Percentiles rank a stretch among this genome's conserved stretches.
Evolutionary conservation across 1,140 invertebrate genomes (phyloP).

Genomic region (Brachionus sp.): DNA sequence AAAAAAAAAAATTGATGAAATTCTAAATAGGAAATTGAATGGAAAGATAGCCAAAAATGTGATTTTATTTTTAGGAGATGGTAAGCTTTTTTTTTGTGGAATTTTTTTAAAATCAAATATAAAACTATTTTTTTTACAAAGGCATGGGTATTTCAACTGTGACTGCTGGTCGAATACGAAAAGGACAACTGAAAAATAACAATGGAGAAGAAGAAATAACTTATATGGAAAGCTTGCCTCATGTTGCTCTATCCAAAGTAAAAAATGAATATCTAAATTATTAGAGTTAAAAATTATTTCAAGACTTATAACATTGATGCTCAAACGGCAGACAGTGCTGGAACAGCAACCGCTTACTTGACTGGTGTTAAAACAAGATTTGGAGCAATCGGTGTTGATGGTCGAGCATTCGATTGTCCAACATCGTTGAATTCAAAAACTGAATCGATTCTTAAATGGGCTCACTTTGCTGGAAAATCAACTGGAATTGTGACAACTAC

Average conservation of each 20-base stretch:
- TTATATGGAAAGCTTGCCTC: slow-evolving; percentile 41
- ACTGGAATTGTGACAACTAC: slow-evolving; percentile 83
- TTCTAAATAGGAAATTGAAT: slow-evolving; percentile 16
- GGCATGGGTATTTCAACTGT: slow-evolving; percentile 81
- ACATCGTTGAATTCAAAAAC: background rate
- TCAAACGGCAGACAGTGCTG: slow-evolving; percentile 82
- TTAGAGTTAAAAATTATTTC: slow-evolving; percentile 65
- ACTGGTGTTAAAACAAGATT: slow-evolving; percentile 79
- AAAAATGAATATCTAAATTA: slow-evolving; percentile 65
- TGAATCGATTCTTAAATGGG: slow-evolving; percentile 22
- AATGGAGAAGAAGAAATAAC: slow-evolving; percentile 65
- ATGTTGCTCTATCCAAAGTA: slow-evolving; percentile 47
- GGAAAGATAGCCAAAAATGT: slow-evolving; percentile 73
- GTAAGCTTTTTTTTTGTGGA: too few relatives aligned
- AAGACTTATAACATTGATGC: slow-evolving; percentile 83
- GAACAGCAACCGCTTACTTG: slow-evolving; percentile 79
- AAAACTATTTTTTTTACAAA: background rate
- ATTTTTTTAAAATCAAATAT: background rate
- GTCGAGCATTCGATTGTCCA: slow-evolving; percentile 49
- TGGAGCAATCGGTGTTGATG: slow-evolving; percentile 72
- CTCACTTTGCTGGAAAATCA: slow-evolving; percentile 61
- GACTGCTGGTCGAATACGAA: slow-evolving; percentile 75
- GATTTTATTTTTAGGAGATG: slow-evolving; percentile 70
- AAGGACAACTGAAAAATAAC: slow-evolving; percentile 64
- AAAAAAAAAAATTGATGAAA: slow-evolving; percentile 2